Conservation (phyloP, 1,140 invertebrate genomes). For the Holcopasites calliopsidis region DNA sequence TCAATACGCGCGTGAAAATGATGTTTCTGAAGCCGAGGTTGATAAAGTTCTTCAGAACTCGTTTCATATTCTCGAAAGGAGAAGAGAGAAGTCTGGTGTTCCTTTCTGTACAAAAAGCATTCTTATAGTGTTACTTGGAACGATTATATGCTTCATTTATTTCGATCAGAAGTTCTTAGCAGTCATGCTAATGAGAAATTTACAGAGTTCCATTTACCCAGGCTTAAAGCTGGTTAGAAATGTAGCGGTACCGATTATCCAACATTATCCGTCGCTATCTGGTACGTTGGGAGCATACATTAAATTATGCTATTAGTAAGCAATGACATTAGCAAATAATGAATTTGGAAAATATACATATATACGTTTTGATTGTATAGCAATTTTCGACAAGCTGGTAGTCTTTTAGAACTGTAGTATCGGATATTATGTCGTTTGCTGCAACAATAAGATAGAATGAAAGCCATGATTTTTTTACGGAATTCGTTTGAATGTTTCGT, state of each 20-base stretch:
- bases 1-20: conserved; percentile 67
- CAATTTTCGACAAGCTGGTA: too few relatives aligned
- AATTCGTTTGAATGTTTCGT: too few relatives aligned
- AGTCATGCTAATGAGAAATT: conserved; percentile 81
- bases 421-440: too few relatives aligned
- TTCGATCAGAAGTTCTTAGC: conserved; percentile 79
- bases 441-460: too few relatives aligned
- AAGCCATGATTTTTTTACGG: too few relatives aligned
- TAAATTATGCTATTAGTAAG: too few relatives aligned
- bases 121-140: conserved; percentile 45
- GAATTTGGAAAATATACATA: too few relatives aligned
- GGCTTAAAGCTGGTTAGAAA: conserved; percentile 82
- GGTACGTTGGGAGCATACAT: conserved; percentile 78
- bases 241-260: conserved; percentile 83
- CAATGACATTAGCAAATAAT: too few relatives aligned
- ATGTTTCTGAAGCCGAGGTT: conserved; percentile 79
- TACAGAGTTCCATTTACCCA: conserved; percentile 86
- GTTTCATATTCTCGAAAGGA: conserved; percentile 67
- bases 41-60: conserved; percentile 79
- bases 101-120: conserved; percentile 42
- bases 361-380: too few relatives aligned
- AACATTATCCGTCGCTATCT: conserved; percentile 82
- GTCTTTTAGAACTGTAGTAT: too few relatives aligned
- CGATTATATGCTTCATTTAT: conserved; percentile 60
- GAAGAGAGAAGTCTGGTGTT: conserved; percentile 25